These are phyloP conservation scores for Portunus trituberculatus DNA, from an alignment of 1,140 invertebrate genomes.

Conservation along the genomic window DNA sequence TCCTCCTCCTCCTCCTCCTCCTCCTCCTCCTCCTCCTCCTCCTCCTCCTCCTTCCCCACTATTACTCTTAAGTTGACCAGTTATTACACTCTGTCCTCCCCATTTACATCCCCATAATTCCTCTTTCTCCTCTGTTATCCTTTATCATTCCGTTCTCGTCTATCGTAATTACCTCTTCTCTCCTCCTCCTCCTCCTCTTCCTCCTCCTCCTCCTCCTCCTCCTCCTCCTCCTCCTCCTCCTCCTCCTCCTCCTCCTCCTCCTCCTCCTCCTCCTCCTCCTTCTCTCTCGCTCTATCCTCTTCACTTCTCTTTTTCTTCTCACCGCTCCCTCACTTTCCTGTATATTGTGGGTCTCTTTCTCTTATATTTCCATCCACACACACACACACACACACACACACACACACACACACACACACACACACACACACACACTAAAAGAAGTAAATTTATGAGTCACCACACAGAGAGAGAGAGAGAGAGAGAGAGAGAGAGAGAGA, in stretches of 20 bases:
- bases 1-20: background rate
- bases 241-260: background rate
- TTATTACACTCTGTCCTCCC: too few relatives aligned
- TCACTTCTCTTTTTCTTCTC: background rate
- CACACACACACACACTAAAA: too few relatives aligned
- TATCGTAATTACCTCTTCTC: background rate
- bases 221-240: background rate
- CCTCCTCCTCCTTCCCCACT: background rate
- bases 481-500: slow-evolving; percentile 3
- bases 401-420: too few relatives aligned
- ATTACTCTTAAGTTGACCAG: too few relatives aligned
- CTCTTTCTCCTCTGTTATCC: background rate
- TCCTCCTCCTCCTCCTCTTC: background rate
- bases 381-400: too few relatives aligned
- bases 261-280: background rate
- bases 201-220: background rate
- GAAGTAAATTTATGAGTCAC: too few relatives aligned
- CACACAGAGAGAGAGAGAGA: background rate
- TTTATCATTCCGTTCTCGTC: background rate
- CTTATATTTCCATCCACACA: background rate
- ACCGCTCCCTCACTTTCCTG: background rate
- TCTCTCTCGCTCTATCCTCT: background rate
- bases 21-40: background rate
- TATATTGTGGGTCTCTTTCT: background rate
- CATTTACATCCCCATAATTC: background rate